Conservation (phyloP, 2,113 vertebrate species). For the Otolemur garnettii region DNA sequence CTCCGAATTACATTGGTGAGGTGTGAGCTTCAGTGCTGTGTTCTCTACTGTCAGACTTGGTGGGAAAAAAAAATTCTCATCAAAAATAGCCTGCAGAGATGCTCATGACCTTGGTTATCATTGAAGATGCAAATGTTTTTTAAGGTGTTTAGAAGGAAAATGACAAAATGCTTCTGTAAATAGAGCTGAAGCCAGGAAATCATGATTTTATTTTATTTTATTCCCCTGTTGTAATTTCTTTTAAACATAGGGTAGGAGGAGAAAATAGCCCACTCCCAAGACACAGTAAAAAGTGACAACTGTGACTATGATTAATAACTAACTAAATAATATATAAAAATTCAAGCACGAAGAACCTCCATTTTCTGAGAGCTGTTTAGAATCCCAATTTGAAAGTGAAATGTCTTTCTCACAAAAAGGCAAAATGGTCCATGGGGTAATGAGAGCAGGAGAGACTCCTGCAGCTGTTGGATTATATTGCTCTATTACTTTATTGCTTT, state of each 20-base stretch:
- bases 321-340: background rate
- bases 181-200: constrained; percentile 25
- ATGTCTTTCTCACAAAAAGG: background rate
- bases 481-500: background rate
- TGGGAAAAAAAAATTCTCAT: constrained; percentile 71
- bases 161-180: constrained; percentile 63
- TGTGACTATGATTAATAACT: background rate
- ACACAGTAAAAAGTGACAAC: constrained; percentile 37
- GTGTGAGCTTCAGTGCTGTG: constrained; percentile 60
- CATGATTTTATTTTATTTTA: background rate
- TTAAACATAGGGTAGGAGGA: background rate
- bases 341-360: background rate
- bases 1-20: constrained; percentile 81
- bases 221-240: background rate
- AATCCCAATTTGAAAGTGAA: constrained; percentile 42
- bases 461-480: background rate
- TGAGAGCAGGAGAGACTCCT: background rate
- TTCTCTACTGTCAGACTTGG: constrained; percentile 67
- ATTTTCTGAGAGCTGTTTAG: background rate
- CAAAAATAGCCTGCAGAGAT: constrained; percentile 74
- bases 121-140: constrained; percentile 77
- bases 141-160: constrained; percentile 71
- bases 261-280: background rate
- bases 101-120: constrained; percentile 75
- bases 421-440: background rate